Conservation (phyloP, 1,140 invertebrate species). For the Zaprionus capensis region DNA sequence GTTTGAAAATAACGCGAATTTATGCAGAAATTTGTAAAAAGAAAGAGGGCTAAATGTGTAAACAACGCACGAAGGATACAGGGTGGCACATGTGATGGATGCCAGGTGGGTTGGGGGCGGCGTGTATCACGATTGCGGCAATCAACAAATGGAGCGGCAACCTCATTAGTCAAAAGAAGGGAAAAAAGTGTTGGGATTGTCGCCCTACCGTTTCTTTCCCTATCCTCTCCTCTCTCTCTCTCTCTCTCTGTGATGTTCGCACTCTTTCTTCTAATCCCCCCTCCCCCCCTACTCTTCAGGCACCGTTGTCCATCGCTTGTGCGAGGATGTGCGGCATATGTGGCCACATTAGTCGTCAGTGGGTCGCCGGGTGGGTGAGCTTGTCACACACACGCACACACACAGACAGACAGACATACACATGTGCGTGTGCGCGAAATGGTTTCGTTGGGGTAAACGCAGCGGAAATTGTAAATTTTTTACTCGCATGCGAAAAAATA, state of each 20-base stretch:
- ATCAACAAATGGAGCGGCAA: slow-evolving; percentile 61
- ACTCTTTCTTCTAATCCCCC: background rate
- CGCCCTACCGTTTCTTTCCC: background rate
- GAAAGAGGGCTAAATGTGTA: slow-evolving; percentile 15
- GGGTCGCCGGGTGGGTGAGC: slow-evolving; percentile 37
- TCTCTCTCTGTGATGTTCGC: background rate
- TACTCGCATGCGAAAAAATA: slow-evolving; percentile 51
- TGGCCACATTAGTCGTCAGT: slow-evolving; percentile 52
- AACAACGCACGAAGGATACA: slow-evolving; percentile 24
- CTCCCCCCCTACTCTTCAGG: background rate
- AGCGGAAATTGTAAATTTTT: slow-evolving; percentile 61
- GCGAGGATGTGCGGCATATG: slow-evolving; percentile 45
- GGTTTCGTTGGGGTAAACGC: slow-evolving; percentile 51
- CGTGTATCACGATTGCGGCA: slow-evolving; percentile 51
- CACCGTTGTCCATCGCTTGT: slow-evolving; percentile 5
- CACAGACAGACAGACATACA: slow-evolving; percentile 4
- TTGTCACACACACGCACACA: slow-evolving; percentile 1
- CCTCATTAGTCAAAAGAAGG: slow-evolving; percentile 54
- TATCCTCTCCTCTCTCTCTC: background rate
- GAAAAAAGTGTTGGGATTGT: slow-evolving; percentile 21
- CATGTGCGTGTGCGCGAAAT: slow-evolving; percentile 42
- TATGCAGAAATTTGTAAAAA: slow-evolving; percentile 38
- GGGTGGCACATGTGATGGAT: slow-evolving; percentile 34
- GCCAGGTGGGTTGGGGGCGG: slow-evolving; percentile 14
- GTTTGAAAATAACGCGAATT: slow-evolving; percentile 38